phyloP scores from a whole-genome alignment of 2,113 vertebrate genomes.

The Tragelaphus imberbis region DNA sequence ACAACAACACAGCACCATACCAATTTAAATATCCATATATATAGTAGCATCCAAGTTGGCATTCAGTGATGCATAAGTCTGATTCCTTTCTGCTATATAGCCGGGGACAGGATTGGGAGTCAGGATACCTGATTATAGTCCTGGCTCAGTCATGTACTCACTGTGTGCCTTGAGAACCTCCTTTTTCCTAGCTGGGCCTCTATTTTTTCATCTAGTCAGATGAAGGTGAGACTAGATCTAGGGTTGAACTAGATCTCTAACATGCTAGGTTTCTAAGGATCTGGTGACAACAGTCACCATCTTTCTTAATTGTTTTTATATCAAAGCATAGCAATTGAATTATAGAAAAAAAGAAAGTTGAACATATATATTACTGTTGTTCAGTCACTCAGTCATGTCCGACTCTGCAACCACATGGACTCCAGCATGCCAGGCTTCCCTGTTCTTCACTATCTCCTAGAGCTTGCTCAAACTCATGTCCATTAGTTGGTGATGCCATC shows the following conservation, averaged over 20 bases:
- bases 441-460: not conserved
- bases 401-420: not conserved
- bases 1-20: not conserved
- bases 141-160: not conserved
- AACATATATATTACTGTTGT: not conserved
- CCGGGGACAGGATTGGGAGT: not conserved
- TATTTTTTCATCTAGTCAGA: not conserved
- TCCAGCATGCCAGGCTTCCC: not conserved
- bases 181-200: not conserved
- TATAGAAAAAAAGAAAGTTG: constrained; percentile 12
- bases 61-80: constrained; percentile 2
- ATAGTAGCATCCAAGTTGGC: not conserved
- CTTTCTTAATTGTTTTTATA: constrained; percentile 23
- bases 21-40: not conserved
- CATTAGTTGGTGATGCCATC: not conserved
- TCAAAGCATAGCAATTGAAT: not conserved
- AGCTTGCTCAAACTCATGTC: not conserved
- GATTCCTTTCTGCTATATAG: not conserved
- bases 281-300: not conserved
- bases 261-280: not conserved
- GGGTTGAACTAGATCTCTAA: not conserved
- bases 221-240: not conserved
- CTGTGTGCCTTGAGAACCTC: not conserved
- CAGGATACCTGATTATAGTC: not conserved
- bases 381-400: not conserved